A percentile compares a stretch with the other conserved stretches of the same genome.
Evolutionary conservation across 2,113 vertebrate genomes (phyloP).

Genomic region (Emydocephalus ijimae): DNA sequence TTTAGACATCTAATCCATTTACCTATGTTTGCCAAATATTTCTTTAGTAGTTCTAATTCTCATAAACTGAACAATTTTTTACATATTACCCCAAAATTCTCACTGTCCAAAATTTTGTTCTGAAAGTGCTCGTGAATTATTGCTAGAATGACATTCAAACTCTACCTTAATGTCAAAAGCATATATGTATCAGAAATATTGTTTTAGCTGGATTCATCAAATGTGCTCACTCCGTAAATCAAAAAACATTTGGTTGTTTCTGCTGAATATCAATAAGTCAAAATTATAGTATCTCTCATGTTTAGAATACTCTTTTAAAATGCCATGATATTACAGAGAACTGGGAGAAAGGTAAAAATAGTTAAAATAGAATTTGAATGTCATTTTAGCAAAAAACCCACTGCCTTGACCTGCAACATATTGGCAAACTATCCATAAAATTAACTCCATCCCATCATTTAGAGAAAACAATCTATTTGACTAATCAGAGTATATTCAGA

Average conservation of each 20-base stretch:
- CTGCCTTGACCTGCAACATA: background rate
- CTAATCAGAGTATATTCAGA: background rate
- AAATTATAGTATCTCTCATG: background rate
- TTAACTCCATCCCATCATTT: background rate
- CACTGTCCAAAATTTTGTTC: background rate
- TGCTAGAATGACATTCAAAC: slow-evolving; percentile 22
- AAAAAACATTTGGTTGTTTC: background rate
- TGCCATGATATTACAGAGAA: background rate
- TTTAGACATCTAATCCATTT: background rate
- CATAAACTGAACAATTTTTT: background rate
- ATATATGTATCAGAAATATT: background rate
- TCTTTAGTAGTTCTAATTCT: background rate
- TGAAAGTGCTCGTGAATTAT: background rate
- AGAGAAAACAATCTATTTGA: background rate
- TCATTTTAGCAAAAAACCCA: background rate
- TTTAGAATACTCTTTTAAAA: background rate
- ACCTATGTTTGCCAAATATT: background rate
- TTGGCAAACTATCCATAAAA: background rate
- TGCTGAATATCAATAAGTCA: background rate
- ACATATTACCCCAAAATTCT: background rate
- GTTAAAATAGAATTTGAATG: background rate
- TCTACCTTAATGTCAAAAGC: background rate
- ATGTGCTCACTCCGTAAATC: background rate
- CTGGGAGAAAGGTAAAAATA: background rate
- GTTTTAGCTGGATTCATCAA: background rate